These are phyloP conservation scores for Clivina fossor DNA, from an alignment of 2,888 invertebrate genomes.

Conservation along the genomic window DNA sequence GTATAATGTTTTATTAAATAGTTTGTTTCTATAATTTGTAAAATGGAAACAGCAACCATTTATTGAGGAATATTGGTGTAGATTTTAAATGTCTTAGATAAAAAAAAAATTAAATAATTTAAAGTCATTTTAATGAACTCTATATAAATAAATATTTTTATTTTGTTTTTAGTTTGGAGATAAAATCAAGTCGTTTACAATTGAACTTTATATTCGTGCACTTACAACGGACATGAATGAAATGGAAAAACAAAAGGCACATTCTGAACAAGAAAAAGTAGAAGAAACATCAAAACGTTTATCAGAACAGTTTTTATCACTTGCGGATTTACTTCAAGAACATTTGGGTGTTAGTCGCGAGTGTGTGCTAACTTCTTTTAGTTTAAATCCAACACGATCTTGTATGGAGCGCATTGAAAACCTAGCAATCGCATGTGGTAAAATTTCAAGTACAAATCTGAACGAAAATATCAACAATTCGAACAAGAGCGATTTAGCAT, in stretches of 20 bases:
- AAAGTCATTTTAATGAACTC: too few relatives aligned
- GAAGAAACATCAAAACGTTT: conserved; percentile 62
- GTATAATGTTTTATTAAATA: too few relatives aligned
- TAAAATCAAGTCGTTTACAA: conserved; percentile 64
- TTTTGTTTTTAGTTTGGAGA: conserved; percentile 56
- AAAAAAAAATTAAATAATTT: too few relatives aligned
- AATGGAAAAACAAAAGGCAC: conserved; percentile 65
- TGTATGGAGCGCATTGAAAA: conserved; percentile 62
- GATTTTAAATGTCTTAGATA: too few relatives aligned
- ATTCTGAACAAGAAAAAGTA: conserved; percentile 57
- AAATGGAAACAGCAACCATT: too few relatives aligned
- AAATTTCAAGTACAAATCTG: conserved; percentile 52
- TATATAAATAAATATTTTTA: neutral
- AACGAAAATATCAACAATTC: too few relatives aligned
- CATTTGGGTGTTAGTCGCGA: conserved; percentile 67
- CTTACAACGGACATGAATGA: conserved; percentile 77
- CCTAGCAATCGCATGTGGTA: conserved; percentile 56
- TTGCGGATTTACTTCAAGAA: conserved; percentile 62
- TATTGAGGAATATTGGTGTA: too few relatives aligned
- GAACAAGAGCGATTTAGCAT: conserved; percentile 45
- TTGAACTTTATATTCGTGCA: conserved; percentile 73
- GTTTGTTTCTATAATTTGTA: too few relatives aligned
- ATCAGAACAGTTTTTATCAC: conserved; percentile 63
- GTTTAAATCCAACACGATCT: conserved; percentile 66
- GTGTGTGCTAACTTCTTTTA: conserved; percentile 75